A percentile compares a stretch with the other conserved stretches of the same genome.
phyloP scores from a whole-genome alignment of 2,888 invertebrate species.

The Limnephilus marmoratus region DNA sequence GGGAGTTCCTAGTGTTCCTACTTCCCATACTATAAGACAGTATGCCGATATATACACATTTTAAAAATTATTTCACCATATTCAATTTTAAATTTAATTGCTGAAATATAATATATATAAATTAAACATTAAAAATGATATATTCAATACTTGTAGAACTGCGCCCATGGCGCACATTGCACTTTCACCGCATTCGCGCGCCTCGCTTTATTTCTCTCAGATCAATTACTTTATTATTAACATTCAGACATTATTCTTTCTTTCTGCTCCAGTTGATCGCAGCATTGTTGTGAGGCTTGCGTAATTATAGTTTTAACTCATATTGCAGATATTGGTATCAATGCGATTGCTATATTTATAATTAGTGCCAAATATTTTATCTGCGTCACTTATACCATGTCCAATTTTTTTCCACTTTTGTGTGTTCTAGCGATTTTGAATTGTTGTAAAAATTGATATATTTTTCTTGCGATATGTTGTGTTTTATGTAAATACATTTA shows the following conservation, averaged over 20 bases:
- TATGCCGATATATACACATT: background rate
- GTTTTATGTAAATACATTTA: background rate
- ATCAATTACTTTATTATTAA: constrained; percentile 56
- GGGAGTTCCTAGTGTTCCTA: no score
- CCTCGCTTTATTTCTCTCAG: constrained; percentile 42
- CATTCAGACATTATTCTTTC: constrained; percentile 47
- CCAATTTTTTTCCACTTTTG: background rate
- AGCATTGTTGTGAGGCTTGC: constrained; percentile 47
- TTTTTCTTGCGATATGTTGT: background rate
- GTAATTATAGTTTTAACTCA: constrained; percentile 41
- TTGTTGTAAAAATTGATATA: no score
- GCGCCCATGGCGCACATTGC: constrained; percentile 18
- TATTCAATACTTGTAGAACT: background rate
- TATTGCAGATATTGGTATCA: background rate
- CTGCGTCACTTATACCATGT: background rate
- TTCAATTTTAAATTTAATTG: no score
- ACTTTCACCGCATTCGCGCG: constrained; percentile 53
- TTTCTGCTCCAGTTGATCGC: constrained; percentile 54
- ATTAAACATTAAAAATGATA: no score
- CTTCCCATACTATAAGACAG: background rate
- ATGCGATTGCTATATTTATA: background rate
- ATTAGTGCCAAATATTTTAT: background rate
- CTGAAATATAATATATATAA: no score
- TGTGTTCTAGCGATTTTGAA: no score
- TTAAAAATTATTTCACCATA: no score